Evolutionary conservation across 2,797 vertebrate species (phyloP).

Genomic region (Sebastes hopkinsi): DNA sequence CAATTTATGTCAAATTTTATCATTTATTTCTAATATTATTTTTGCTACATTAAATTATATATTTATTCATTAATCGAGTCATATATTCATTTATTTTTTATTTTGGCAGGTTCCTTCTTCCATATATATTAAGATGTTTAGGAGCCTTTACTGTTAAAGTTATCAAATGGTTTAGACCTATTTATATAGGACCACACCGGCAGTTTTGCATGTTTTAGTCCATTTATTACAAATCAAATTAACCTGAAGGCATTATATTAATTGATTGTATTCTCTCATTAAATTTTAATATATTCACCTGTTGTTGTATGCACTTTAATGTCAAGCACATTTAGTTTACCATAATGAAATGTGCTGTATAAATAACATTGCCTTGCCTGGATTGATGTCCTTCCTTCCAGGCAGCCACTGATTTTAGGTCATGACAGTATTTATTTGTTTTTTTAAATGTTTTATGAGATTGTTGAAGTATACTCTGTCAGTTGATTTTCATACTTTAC

Average conservation of each 20-base stretch:
- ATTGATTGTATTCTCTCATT: neutral
- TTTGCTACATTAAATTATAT: too few species aligned
- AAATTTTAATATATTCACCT: neutral
- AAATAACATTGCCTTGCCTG: too few species aligned
- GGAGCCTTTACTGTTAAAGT: slow-evolving; percentile 24
- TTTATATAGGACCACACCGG: slow-evolving; percentile 21
- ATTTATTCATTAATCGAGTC: too few species aligned
- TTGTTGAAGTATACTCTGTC: neutral
- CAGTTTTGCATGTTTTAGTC: slow-evolving; percentile 27
- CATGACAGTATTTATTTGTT: neutral
- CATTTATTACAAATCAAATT: neutral
- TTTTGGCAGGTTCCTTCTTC: too few species aligned
- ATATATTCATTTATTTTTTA: too few species aligned
- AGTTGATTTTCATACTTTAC: neutral
- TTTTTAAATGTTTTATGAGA: neutral
- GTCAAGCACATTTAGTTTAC: neutral
- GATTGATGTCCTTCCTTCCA: neutral
- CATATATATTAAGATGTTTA: slow-evolving; percentile 3
- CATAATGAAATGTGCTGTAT: neutral
- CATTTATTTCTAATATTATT: too few species aligned
- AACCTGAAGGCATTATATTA: neutral
- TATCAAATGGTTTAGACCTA: slow-evolving; percentile 9
- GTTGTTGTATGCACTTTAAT: neutral
- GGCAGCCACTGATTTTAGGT: neutral
- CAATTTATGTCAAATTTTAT: too few species aligned